phyloP scores from a whole-genome alignment of 2,888 invertebrate species.

The Eremobia ochroleuca region DNA sequence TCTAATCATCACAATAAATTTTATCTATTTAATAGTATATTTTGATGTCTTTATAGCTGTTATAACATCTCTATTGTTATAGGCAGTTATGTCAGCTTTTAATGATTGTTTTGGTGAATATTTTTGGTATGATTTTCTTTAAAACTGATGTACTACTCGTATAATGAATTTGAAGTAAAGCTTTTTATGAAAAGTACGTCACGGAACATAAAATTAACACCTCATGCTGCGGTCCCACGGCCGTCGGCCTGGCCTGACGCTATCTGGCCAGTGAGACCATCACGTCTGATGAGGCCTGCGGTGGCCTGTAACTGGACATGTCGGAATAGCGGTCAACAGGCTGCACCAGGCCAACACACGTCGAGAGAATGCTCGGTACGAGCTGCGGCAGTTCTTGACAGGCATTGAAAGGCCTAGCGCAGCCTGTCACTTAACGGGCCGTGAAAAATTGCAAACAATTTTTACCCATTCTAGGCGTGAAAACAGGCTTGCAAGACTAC shows the following conservation, averaged over 20 bases:
- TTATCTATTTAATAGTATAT: conserved; percentile 25
- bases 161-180: background rate
- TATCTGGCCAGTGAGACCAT: no score
- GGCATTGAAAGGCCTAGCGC: no score
- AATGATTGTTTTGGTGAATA: conserved; percentile 21
- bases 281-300: background rate
- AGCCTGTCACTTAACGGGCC: no score
- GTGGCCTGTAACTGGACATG: background rate
- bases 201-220: background rate
- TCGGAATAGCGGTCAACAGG: no score
- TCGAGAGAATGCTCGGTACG: no score
- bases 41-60: conserved; percentile 11
- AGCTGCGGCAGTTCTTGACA: no score
- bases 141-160: background rate
- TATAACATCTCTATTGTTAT: conserved; percentile 6
- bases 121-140: background rate
- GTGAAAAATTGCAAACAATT: no score
- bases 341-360: no score
- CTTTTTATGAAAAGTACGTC: background rate
- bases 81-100: conserved; percentile 6
- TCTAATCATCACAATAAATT: conserved; percentile 17
- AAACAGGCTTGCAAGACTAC: no score
- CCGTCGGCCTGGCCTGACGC: no score
- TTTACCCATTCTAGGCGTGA: no score
- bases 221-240: background rate